Percentiles rank a stretch among this genome's conserved stretches.
Conservation (phyloP, 2,797 vertebrate genomes). For the Mastacembelus armatus region DNA sequence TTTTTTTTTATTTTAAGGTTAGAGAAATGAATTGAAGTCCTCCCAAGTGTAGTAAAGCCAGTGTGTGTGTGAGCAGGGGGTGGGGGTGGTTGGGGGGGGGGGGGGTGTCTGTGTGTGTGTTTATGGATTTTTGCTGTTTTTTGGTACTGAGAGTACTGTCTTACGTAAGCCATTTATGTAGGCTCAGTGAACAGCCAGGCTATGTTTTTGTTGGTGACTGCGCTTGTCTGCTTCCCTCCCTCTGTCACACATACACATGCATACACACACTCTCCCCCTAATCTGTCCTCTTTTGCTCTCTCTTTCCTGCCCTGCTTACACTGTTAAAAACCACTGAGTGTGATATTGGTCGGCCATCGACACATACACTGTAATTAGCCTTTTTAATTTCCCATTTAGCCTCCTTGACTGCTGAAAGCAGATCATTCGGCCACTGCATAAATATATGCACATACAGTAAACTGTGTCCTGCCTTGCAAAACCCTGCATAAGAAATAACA, state of each 20-base stretch:
- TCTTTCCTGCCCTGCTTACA: slow-evolving; percentile 52
- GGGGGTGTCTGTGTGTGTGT: slow-evolving; percentile 76
- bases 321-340: slow-evolving; percentile 69
- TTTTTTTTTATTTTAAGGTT: slow-evolving; percentile 1
- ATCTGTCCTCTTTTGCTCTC: slow-evolving; percentile 33
- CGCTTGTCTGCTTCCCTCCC: slow-evolving; percentile 71
- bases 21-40: slow-evolving; percentile 38
- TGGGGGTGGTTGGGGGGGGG: background rate
- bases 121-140: slow-evolving; percentile 89
- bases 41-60: slow-evolving; percentile 14
- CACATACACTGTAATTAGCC: slow-evolving; percentile 69
- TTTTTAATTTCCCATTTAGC: slow-evolving; percentile 73
- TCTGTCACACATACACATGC: slow-evolving; percentile 35
- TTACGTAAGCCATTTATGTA: slow-evolving; percentile 90
- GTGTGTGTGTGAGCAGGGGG: background rate
- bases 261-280: slow-evolving; percentile 43
- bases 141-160: slow-evolving; percentile 92
- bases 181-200: slow-evolving; percentile 81
- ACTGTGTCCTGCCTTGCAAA: slow-evolving; percentile 7
- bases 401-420: slow-evolving; percentile 46
- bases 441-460: slow-evolving; percentile 47
- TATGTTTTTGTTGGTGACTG: slow-evolving; percentile 79
- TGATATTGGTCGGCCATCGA: slow-evolving; percentile 71
- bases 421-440: slow-evolving; percentile 56
- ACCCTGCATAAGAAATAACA: slow-evolving; percentile 3